phyloP scores from a whole-genome alignment of 2,797 vertebrate genomes.

The Cacajao melanocephalus region DNA sequence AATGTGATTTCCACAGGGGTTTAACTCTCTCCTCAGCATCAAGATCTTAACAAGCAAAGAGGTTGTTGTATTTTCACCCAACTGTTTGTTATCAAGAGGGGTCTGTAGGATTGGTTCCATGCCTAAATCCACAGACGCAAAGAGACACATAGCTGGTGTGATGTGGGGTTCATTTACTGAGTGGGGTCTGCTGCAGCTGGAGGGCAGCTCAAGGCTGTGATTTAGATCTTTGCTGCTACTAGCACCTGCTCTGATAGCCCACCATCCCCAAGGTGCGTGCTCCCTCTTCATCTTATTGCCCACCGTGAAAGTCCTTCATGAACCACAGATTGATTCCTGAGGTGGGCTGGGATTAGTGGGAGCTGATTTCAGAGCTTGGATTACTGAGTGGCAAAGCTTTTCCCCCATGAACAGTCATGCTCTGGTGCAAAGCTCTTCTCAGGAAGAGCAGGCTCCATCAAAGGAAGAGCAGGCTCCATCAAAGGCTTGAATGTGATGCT shows the following conservation, averaged over 20 bases:
- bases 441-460: neutral
- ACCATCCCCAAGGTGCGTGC: neutral
- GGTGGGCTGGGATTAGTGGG: neutral
- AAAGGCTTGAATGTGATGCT: neutral
- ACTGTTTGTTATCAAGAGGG: constrained; percentile 67
- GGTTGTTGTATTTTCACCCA: constrained; percentile 70
- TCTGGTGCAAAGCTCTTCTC: neutral
- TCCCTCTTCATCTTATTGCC: neutral
- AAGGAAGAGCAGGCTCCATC: neutral
- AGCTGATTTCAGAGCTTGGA: neutral
- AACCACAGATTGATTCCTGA: neutral
- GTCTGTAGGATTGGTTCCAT: constrained; percentile 75
- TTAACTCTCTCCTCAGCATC: constrained; percentile 21
- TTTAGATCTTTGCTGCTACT: constrained; percentile 54
- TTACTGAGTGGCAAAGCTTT: neutral
- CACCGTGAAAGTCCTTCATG: neutral
- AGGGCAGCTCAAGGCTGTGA: constrained; percentile 59
- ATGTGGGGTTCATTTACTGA: constrained; percentile 66
- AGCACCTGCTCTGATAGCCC: neutral
- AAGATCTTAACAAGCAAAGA: constrained; percentile 15
- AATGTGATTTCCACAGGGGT: constrained; percentile 16
- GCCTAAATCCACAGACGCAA: constrained; percentile 81
- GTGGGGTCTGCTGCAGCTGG: constrained; percentile 43
- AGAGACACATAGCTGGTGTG: constrained; percentile 60
- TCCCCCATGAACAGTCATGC: neutral